These are phyloP conservation scores for Heteronetta atricapilla DNA, from an alignment of 2,113 vertebrate genomes.

Conservation along the genomic window DNA sequence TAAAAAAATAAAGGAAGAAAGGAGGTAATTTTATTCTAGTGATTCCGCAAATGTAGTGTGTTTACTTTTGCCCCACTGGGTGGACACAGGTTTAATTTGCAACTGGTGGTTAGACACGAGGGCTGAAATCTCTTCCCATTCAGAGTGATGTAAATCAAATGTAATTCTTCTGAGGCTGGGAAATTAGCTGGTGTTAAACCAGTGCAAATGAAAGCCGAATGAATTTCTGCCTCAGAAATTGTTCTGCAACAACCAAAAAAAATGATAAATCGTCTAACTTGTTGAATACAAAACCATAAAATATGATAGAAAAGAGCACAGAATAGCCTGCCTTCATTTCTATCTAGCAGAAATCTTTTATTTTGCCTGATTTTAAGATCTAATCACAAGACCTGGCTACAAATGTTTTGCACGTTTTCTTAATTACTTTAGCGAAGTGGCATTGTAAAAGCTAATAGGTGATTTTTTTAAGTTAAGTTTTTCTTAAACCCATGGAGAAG, in stretches of 20 bases:
- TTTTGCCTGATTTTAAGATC: background rate
- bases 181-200: background rate
- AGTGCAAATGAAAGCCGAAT: background rate
- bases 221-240: background rate
- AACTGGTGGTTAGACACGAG: background rate
- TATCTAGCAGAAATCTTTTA: background rate
- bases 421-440: background rate
- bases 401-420: background rate
- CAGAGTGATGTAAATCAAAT: background rate
- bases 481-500: background rate
- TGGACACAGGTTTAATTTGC: background rate
- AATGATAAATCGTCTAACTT: background rate
- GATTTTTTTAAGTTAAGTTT: background rate
- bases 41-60: slow-evolving; percentile 22
- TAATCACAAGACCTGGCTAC: background rate
- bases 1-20: slow-evolving; percentile 66
- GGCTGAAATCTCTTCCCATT: background rate
- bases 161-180: background rate
- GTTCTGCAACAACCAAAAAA: background rate
- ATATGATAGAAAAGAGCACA: background rate
- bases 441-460: background rate
- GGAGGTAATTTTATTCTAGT: slow-evolving; percentile 60
- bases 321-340: background rate
- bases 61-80: background rate
- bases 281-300: background rate